Percentiles rank a stretch among this genome's conserved stretches.
These are phyloP conservation scores for Charadrius vociferus DNA, from an alignment of 2,113 vertebrate genomes.

Conservation along the genomic window DNA sequence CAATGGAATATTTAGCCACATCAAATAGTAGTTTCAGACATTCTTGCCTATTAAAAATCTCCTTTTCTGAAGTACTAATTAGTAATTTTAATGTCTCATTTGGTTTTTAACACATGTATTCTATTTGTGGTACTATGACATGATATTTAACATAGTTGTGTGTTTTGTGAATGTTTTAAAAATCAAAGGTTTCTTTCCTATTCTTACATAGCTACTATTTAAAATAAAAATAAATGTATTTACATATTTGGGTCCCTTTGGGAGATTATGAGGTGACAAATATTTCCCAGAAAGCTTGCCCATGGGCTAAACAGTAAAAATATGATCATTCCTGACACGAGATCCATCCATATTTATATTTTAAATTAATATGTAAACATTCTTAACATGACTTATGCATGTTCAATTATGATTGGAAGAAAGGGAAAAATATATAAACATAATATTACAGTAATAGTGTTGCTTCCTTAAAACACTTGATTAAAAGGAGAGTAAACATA, in stretches of 20 bases:
- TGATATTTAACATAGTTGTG: background rate
- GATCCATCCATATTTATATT: background rate
- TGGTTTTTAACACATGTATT: background rate
- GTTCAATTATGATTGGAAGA: background rate
- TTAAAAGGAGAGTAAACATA: background rate
- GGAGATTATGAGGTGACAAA: background rate
- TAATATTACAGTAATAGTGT: background rate
- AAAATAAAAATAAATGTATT: background rate
- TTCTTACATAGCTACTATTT: background rate
- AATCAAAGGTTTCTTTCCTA: too few species aligned
- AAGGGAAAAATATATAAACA: background rate
- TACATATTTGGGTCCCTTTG: background rate
- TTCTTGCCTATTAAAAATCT: background rate
- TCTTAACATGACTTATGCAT: background rate
- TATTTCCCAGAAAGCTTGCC: background rate
- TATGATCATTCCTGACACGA: fast-evolving
- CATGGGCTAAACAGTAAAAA: background rate
- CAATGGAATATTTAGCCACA: background rate
- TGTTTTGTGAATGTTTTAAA: background rate
- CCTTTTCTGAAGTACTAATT: background rate
- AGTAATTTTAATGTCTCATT: background rate
- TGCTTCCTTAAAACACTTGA: background rate
- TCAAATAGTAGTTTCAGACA: background rate
- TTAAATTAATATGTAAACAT: background rate
- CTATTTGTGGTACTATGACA: background rate